Base-by-base conservation (phyloP, 2,113 vertebrate species). In the Clupea harengus region DNA sequence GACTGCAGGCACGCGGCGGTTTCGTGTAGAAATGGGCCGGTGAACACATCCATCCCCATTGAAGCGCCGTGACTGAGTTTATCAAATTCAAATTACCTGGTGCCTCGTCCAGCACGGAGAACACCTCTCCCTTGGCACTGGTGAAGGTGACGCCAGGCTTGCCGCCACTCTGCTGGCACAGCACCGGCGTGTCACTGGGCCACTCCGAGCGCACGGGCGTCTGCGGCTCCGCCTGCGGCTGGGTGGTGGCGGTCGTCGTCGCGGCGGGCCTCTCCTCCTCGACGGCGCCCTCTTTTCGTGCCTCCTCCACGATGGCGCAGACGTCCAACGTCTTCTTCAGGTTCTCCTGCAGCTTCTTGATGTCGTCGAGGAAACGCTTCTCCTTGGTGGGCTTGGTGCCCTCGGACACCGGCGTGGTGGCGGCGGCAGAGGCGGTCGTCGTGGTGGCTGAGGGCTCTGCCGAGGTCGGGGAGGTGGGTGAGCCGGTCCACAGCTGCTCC, bases 331-430 rank as follows among this genome's bases (percentile, higher is more conserved):
- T 99, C 93, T 99, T 99, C 94, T 96, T 97, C 47, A 99, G 96
- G 90, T 98, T 99, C 90, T 99, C 98, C 92, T 99, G 98, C 32
- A 99, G 95, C 91, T 99, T 99, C 93, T 99, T 99, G 90, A 99
- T 98, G 89, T 99, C 98, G 0, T 99, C 98, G 89, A 99, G 92
- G 85, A 99, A 99, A 87, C 98, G 98, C 91, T 99, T 99, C 91
- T 99, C 98, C 89, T 98, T 96, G 0, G 98, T 98, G 0, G 97
- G 97, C 64, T 97, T 99, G 81, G 20, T 92, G 97, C 98, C 0
- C 95, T 8, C 13, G 13, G 72, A 1, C 0, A 32, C 13, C 4
- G 72, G 13, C 0, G 25, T 32, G 28, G 72, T 95, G 85, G 96
- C 95, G n/a, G 96, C 95, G 0, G 96, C 95, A 75, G 94, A 95